phyloP scores from a whole-genome alignment of 2,888 invertebrate species.

The Archips xylosteana region DNA sequence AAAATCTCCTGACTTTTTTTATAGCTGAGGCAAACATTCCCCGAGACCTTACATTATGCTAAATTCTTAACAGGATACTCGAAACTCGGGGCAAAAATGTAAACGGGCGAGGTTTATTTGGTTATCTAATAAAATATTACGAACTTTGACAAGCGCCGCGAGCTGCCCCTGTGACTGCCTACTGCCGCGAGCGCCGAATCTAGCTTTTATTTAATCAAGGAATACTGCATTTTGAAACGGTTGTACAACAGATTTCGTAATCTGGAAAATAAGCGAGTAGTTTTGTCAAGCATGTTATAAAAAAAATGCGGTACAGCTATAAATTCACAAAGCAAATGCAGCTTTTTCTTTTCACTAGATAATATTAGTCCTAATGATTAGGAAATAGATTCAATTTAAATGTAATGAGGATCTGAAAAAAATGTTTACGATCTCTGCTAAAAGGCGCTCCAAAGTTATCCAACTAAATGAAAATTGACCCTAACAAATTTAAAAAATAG shows the following conservation, averaged over 20 bases:
- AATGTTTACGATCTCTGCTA: constrained; percentile 4
- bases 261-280: neutral
- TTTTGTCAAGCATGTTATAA: neutral
- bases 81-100: constrained; percentile 61
- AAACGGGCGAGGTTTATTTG: constrained; percentile 76
- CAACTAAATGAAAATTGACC: constrained; percentile 54
- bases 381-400: no score
- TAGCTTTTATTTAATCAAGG: constrained; percentile 56
- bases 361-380: no score
- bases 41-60: constrained; percentile 36
- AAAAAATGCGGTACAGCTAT: neutral
- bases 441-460: constrained; percentile 6
- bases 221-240: constrained; percentile 25
- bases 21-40: constrained; percentile 9
- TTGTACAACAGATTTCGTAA: neutral
- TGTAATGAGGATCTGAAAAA: neutral
- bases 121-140: constrained; percentile 85
- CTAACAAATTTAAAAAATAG: constrained; percentile 69
- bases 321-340: no score
- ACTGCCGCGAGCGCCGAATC: constrained; percentile 60
- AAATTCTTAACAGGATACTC: constrained; percentile 43
- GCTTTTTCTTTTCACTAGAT: no score
- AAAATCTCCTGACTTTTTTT: constrained; percentile 9
- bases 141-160: constrained; percentile 80
- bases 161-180: constrained; percentile 71